A percentile compares a stretch with the other conserved stretches of the same genome.
Conservation (phyloP, 2,113 vertebrate species). For the Ursus arctos region DNA sequence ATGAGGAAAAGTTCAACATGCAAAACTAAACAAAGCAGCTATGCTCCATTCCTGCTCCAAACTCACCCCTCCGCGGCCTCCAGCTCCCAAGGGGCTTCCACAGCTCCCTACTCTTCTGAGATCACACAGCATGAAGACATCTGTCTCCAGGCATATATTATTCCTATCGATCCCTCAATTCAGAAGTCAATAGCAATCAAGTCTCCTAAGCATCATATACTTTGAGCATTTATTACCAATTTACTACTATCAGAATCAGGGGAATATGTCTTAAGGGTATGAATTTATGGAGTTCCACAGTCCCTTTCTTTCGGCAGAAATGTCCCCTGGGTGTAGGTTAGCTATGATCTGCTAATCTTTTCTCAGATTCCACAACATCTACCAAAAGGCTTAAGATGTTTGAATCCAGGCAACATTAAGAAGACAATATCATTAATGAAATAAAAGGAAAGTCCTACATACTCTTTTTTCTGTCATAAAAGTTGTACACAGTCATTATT, state of each 20-base stretch:
- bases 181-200: neutral
- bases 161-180: neutral
- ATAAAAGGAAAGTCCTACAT: neutral
- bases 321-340: neutral
- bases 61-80: neutral
- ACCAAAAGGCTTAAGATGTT: neutral
- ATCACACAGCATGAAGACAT: neutral
- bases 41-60: neutral
- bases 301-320: neutral
- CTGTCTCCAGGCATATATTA: neutral
- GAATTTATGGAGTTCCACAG: neutral
- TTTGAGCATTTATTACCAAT: neutral
- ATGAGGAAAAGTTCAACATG: neutral
- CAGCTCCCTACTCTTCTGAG: neutral
- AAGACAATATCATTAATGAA: neutral
- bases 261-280: neutral
- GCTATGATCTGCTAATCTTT: neutral
- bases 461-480: neutral
- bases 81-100: neutral
- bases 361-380: conserved; percentile 16
- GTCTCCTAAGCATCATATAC: neutral
- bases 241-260: neutral
- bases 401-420: neutral
- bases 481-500: neutral
- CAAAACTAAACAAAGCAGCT: neutral